phyloP scores from a whole-genome alignment of 2,888 invertebrate species.

The Harpagoxenus sublaevis region DNA sequence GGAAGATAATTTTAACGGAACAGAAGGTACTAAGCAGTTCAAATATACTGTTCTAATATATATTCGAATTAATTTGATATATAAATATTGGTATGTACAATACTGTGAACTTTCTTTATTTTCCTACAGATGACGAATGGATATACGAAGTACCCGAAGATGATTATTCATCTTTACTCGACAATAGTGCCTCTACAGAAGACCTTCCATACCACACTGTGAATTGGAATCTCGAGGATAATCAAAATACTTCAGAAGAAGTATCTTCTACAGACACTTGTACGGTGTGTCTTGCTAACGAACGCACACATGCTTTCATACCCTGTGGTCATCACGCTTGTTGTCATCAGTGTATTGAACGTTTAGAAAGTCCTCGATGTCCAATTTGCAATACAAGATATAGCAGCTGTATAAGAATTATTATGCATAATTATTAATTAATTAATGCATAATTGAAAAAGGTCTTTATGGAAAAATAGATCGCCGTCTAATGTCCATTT shows the following conservation, averaged over 20 bases:
- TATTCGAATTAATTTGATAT: background rate
- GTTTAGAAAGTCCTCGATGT: background rate
- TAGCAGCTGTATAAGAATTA: conserved; percentile 5
- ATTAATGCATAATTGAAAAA: background rate
- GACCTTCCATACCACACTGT: background rate
- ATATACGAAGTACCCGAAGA: conserved; percentile 1
- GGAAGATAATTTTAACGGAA: background rate
- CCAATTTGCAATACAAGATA: conserved; percentile 3
- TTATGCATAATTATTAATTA: no score
- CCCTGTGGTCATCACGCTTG: conserved; percentile 8
- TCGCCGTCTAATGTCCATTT: no score
- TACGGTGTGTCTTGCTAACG: conserved; percentile 18
- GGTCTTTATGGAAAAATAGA: background rate
- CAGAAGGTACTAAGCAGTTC: no score
- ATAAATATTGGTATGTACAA: background rate
- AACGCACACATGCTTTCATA: conserved; percentile 21
- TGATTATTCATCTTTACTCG: background rate
- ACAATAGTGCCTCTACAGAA: background rate
- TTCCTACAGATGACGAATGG: background rate
- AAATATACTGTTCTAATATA: no score
- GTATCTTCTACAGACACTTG: background rate
- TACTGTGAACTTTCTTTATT: background rate
- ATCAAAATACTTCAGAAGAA: background rate
- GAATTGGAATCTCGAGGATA: background rate
- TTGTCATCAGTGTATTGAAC: background rate